phyloP scores from a whole-genome alignment of 2,888 invertebrate genomes.

The Dryocosmus kuriphilus region DNA sequence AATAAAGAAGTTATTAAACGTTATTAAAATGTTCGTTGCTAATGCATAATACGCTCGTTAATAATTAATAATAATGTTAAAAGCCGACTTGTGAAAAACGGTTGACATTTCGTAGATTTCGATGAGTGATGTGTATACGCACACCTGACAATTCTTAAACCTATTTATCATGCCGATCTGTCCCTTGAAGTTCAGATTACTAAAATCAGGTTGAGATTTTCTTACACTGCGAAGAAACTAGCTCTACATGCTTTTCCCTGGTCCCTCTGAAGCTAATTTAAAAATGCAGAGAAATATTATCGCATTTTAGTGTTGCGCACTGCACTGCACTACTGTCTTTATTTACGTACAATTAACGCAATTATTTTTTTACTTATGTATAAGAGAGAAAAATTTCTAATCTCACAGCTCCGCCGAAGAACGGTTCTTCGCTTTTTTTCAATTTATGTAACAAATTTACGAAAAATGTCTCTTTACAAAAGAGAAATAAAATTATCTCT shows the following conservation, averaged over 20 bases:
- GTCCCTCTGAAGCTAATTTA: conserved; percentile 37
- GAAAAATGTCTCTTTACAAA: conserved; percentile 15
- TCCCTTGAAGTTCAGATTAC: neutral
- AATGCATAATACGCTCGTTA: conserved; percentile 34
- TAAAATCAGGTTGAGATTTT: conserved; percentile 10
- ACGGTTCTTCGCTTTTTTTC: neutral
- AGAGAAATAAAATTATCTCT: conserved; percentile 7
- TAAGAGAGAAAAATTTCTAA: neutral
- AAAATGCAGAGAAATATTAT: conserved; percentile 7
- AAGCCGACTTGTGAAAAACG: conserved; percentile 37
- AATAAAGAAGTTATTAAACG: conserved; percentile 30
- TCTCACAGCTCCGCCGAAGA: neutral
- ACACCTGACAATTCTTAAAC: conserved; percentile 20
- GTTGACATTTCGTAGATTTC: conserved; percentile 31
- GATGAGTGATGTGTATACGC: conserved; percentile 21
- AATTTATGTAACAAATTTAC: neutral
- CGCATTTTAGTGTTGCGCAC: neutral
- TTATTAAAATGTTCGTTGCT: conserved; percentile 40
- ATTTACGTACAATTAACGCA: neutral
- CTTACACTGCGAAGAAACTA: conserved; percentile 19
- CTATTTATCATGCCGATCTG: conserved; percentile 9
- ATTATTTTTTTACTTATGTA: neutral
- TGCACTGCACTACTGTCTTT: conserved; percentile 4
- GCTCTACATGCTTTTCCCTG: conserved; percentile 25
- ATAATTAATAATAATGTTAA: conserved; percentile 22